Evolutionary conservation across 1,140 invertebrate species (phyloP), one percentile per base, ranked within the genome.

Genomic region (Formica selysi): DNA sequence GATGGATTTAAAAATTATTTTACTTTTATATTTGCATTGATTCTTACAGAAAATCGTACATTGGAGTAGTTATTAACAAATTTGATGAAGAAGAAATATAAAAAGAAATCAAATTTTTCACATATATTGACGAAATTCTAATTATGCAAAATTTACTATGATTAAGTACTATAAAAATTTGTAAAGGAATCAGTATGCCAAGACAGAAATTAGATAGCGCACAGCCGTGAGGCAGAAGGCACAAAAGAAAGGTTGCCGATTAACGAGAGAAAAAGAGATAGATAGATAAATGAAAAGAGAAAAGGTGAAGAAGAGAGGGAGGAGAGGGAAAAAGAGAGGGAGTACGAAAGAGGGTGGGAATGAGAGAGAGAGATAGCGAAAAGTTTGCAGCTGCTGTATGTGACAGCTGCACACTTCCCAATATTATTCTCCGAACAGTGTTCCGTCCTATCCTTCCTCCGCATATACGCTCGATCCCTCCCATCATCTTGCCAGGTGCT

Each of bases 381-480:
- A 90, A 89, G 89, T 88, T 85, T 92, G 93, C 93, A 94, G 93
- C 93, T 94, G 93, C 92, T 92, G 91, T 44, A 44, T 44, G 41
- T 91, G 91, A 93, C 93, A 94, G 93, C 93, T 94, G 93, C 93
- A 91, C 76, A 26, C 86, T 91, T 92, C 91, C 90, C 92, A 90
- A 93, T 93, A 93, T 93, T 93, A 92, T 93, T 91, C 89, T 87
- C 85, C 87, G 64, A 38, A 26, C 54, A 51, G 36, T 65, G 36
- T 62, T 80, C n/a, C 54, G 83, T 51, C 84, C 89, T 91, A 91
- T 91, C 90, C 85, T 91, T 91, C 90, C 86, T 91, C 80, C 90
- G 89, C 91, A 92, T 88, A 79, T 65, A 44, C 41, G 76, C 86
- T 74, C 51, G 85, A 86, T 87, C 86, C 85, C 89, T 89, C 86